phyloP scores from a whole-genome alignment of 92 coral and sea anemone genomes.

The Siderastrea siderea region DNA sequence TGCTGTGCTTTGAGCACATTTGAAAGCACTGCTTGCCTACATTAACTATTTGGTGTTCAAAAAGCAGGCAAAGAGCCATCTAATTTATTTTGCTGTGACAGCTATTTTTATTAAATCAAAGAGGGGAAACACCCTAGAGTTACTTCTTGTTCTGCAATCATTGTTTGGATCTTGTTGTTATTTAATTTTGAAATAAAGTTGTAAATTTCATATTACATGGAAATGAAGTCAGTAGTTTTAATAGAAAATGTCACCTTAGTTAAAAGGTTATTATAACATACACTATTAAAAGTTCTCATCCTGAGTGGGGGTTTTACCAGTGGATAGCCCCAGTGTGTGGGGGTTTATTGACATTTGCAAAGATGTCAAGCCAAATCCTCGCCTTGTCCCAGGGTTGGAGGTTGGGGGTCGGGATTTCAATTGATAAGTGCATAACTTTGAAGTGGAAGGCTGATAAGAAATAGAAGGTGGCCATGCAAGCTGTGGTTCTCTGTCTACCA shows the following conservation, averaged over 20 bases:
- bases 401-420: neutral
- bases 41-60: neutral
- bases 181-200: slow-evolving; percentile 27
- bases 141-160: slow-evolving; percentile 40
- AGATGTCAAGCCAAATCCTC: neutral
- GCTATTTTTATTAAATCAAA: slow-evolving; percentile 19
- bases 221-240: slow-evolving; percentile 47
- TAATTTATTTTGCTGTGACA: slow-evolving; percentile 17
- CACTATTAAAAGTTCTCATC: no score
- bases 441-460: neutral
- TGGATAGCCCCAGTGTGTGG: no score
- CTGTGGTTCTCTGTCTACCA: neutral
- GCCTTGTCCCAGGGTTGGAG: neutral
- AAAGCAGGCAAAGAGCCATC: slow-evolving; percentile 34
- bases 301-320: no score
- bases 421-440: neutral
- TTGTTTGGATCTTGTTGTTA: slow-evolving; percentile 47
- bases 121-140: slow-evolving; percentile 24
- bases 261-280: no score
- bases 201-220: slow-evolving; percentile 18
- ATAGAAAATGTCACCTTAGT: no score
- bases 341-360: no score
- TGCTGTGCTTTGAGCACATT: no score
- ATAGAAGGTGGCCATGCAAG: neutral
- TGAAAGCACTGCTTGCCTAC: no score